These are phyloP conservation scores for Scomber scombrus DNA, from an alignment of 2,113 vertebrate genomes.

Conservation along the genomic window DNA sequence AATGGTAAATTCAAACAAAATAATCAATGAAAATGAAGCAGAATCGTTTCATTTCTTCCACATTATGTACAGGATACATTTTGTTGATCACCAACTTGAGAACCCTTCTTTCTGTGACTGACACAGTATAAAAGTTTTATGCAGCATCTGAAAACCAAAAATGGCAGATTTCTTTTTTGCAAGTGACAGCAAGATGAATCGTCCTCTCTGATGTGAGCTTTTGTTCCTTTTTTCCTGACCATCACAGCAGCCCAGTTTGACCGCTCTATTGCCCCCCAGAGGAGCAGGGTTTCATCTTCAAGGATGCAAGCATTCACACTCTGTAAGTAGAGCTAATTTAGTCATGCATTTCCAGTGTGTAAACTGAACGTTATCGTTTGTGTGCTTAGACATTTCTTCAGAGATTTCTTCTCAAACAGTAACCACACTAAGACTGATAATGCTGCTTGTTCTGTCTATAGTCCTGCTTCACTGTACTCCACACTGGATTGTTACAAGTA, in stretches of 20 bases:
- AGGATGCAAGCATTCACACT: not conserved
- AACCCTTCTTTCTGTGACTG: no score
- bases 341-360: not conserved
- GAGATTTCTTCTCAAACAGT: constrained; percentile 3
- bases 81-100: no score
- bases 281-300: not conserved
- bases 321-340: not conserved
- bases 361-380: not conserved
- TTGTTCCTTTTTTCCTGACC: not conserved
- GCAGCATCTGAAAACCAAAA: no score
- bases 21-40: no score
- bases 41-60: no score
- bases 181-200: no score
- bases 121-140: no score
- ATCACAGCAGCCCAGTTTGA: not conserved
- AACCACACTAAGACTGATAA: constrained; percentile 14
- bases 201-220: no score
- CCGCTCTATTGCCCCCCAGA: not conserved
- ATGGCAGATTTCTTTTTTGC: no score
- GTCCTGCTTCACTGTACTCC: no score
- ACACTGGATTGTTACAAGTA: constrained; percentile 4
- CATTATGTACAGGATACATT: no score
- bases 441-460: not conserved
- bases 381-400: constrained; percentile 3
- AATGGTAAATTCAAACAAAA: no score